Conservation (phyloP, 2,113 vertebrate species). For the Butorides virescens region DNA sequence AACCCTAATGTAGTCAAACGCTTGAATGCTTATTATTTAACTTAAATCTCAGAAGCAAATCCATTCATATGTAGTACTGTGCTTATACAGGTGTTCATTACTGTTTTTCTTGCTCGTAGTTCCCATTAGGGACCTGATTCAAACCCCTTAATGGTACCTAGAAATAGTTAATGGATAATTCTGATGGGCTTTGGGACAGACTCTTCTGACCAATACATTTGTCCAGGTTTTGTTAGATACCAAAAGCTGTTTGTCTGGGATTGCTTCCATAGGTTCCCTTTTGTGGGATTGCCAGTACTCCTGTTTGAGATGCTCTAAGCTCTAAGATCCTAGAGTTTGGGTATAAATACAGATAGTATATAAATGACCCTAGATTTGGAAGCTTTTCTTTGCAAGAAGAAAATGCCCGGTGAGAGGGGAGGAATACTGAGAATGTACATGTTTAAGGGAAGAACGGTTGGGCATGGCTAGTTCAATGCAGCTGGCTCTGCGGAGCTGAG, state of each 20-base stretch:
- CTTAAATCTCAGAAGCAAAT: not conserved
- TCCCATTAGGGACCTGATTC: not conserved
- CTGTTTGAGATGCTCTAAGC: not conserved
- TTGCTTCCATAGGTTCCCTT: not conserved
- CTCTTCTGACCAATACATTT: not conserved
- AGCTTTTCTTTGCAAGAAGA: not conserved
- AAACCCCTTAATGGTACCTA: not conserved
- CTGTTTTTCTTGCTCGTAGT: not conserved
- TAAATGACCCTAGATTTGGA: not conserved
- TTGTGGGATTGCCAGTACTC: not conserved
- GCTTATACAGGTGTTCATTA: not conserved
- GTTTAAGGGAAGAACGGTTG: not conserved
- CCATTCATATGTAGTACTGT: not conserved
- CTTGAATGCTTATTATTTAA: not conserved
- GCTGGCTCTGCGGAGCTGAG: not conserved
- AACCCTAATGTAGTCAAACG: not conserved
- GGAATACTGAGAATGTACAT: not conserved
- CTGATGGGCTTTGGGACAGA: not conserved
- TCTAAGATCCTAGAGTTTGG: not conserved
- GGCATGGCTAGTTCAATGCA: not conserved
- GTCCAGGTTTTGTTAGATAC: not conserved
- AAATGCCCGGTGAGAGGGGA: not conserved
- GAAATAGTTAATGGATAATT: not conserved
- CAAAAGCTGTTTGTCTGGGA: not conserved
- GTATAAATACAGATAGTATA: rapidly evolving